A percentile compares a stretch with the other conserved stretches of the same genome.
Conservation (phyloP, 1,140 invertebrate species). For the Euglossa dilemma region DNA sequence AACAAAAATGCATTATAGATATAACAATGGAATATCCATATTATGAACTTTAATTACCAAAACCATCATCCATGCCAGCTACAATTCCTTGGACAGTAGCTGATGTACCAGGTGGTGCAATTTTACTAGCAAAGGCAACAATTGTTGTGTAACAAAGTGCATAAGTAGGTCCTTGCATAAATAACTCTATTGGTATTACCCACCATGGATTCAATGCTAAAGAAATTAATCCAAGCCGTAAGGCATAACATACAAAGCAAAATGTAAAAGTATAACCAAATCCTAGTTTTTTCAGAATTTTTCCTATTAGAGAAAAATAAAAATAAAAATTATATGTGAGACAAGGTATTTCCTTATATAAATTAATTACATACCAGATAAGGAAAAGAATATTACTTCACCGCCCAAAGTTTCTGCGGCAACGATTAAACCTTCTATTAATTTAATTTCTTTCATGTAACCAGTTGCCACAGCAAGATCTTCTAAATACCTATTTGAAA, state of each 20-base stretch:
- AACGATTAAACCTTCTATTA: conserved; percentile 89
- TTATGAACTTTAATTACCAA: conserved; percentile 83
- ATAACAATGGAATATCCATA: not conserved
- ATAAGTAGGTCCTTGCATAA: conserved; percentile 91
- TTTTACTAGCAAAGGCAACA: conserved; percentile 88
- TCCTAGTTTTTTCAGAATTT: conserved; percentile 85
- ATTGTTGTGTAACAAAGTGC: conserved; percentile 90
- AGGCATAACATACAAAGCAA: conserved; percentile 87
- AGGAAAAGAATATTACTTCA: conserved; percentile 88
- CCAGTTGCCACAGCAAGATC: conserved; percentile 86
- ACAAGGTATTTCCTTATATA: not conserved
- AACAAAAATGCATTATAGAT: no score
- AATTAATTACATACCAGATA: conserved; percentile 67
- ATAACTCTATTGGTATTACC: conserved; percentile 86
- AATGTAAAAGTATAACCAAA: conserved; percentile 88
- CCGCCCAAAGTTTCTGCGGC: conserved; percentile 89
- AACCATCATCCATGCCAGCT: conserved; percentile 91
- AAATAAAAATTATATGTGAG: not conserved
- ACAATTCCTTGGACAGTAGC: conserved; percentile 91
- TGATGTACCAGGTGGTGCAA: conserved; percentile 89
- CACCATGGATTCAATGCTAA: conserved; percentile 89
- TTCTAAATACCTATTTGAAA: conserved; percentile 85
- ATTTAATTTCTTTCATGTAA: conserved; percentile 86
- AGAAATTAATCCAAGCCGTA: conserved; percentile 87
- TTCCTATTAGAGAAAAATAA: conserved; percentile 82